Percentiles rank a stretch among this genome's conserved stretches.
phyloP scores from a whole-genome alignment of 2,888 invertebrate genomes.

The Sympetrum striolatum region DNA sequence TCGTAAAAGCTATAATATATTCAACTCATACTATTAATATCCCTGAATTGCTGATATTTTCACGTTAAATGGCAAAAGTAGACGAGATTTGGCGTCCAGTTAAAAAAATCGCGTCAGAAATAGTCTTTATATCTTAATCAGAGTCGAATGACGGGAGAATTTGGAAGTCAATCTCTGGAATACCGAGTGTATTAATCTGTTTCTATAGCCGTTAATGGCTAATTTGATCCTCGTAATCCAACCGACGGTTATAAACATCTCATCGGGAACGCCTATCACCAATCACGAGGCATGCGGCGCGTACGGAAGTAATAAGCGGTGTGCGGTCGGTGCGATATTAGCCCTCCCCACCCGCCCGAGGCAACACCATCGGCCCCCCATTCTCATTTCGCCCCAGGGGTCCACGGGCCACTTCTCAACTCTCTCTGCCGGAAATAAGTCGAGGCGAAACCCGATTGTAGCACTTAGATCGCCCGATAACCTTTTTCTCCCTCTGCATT shows the following conservation, averaged over 20 bases:
- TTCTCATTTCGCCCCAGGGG: neutral
- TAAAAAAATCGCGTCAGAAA: too few relatives aligned
- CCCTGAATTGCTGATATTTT: too few relatives aligned
- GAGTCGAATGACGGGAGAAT: neutral
- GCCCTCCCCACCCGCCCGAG: neutral
- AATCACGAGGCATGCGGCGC: neutral
- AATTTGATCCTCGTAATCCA: neutral
- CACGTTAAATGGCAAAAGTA: too few relatives aligned
- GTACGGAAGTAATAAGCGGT: constrained; percentile 27
- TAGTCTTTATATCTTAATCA: too few relatives aligned
- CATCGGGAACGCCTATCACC: neutral
- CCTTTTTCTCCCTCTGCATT: constrained; percentile 6
- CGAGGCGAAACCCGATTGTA: constrained; percentile 22
- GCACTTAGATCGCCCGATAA: constrained; percentile 39
- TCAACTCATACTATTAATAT: too few relatives aligned
- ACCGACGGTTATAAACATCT: neutral
- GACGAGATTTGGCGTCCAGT: too few relatives aligned
- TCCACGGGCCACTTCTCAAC: neutral
- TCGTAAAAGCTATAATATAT: too few relatives aligned
- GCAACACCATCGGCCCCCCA: neutral
- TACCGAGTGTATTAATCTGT: neutral
- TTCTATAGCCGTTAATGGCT: neutral
- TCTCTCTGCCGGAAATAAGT: constrained; percentile 31
- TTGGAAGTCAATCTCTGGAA: neutral
- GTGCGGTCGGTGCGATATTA: neutral